Conservation (phyloP, 2,888 invertebrate species). For the Oxystoma pomonae region DNA sequence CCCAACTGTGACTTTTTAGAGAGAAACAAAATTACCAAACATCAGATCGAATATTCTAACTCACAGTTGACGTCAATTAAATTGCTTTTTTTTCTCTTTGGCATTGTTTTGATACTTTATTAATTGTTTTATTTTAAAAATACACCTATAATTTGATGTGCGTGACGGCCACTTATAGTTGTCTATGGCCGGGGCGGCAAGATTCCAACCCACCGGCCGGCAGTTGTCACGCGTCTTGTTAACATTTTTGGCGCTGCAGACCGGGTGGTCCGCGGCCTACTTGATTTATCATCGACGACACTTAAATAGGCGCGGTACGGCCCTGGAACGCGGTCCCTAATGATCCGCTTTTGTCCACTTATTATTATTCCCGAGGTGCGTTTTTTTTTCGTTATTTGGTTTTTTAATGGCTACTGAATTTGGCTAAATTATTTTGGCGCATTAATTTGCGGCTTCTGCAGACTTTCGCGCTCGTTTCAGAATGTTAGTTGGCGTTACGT, state of each 20-base stretch:
- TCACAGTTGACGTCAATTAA: too few relatives aligned
- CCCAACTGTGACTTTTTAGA: too few relatives aligned
- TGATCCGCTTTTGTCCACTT: not conserved
- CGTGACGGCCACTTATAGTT: too few relatives aligned
- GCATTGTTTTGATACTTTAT: too few relatives aligned
- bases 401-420: not conserved
- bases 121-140: too few relatives aligned
- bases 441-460: not conserved
- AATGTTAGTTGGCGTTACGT: not conserved
- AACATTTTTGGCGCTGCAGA: conserved; percentile 49
- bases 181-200: not conserved
- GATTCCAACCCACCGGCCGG: conserved; percentile 23
- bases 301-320: conserved; percentile 19
- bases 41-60: too few relatives aligned
- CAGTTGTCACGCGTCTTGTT: conserved; percentile 49
- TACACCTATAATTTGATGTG: too few relatives aligned
- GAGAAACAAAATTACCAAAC: too few relatives aligned
- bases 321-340: conserved; percentile 17
- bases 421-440: not conserved
- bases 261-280: conserved; percentile 32
- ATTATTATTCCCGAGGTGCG: not conserved
- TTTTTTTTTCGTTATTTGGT: not conserved
- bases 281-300: conserved; percentile 26
- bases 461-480: not conserved
- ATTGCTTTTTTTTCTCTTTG: too few relatives aligned